Conservation (phyloP, 2,113 vertebrate species). For the Mesocricetus auratus region DNA sequence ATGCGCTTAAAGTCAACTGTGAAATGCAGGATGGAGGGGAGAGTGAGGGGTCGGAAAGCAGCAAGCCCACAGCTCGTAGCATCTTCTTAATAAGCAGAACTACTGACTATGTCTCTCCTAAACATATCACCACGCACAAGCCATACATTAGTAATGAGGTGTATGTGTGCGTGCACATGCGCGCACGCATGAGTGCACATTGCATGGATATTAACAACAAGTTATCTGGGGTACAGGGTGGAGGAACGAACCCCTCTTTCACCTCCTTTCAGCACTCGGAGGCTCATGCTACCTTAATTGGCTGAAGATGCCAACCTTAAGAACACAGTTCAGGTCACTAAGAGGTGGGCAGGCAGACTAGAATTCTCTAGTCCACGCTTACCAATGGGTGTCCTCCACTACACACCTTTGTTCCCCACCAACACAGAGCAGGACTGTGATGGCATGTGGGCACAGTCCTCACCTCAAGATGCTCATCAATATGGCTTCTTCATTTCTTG, state of each 20-base stretch:
- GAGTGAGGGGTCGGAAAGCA: neutral
- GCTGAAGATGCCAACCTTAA: neutral
- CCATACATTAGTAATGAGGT: slow-evolving; percentile 58
- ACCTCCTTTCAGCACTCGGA: neutral
- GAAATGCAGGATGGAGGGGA: neutral
- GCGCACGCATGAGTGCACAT: neutral
- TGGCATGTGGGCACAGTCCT: neutral
- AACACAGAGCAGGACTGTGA: neutral
- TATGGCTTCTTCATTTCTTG: neutral
- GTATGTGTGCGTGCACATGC: neutral
- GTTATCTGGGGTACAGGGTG: neutral
- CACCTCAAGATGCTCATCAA: neutral
- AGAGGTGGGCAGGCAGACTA: neutral
- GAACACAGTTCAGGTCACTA: neutral
- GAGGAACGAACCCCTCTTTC: neutral
- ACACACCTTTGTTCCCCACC: neutral
- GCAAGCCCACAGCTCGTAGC: neutral
- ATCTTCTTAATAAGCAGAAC: slow-evolving; percentile 34
- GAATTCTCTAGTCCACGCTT: neutral
- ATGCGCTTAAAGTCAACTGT: neutral
- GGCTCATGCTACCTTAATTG: neutral
- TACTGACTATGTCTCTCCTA: neutral
- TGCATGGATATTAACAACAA: slow-evolving; percentile 72
- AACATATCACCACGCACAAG: slow-evolving; percentile 63
- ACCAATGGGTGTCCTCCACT: neutral